Conservation (phyloP, 2,888 invertebrate species). For the Hemicrepidius hirtus region DNA sequence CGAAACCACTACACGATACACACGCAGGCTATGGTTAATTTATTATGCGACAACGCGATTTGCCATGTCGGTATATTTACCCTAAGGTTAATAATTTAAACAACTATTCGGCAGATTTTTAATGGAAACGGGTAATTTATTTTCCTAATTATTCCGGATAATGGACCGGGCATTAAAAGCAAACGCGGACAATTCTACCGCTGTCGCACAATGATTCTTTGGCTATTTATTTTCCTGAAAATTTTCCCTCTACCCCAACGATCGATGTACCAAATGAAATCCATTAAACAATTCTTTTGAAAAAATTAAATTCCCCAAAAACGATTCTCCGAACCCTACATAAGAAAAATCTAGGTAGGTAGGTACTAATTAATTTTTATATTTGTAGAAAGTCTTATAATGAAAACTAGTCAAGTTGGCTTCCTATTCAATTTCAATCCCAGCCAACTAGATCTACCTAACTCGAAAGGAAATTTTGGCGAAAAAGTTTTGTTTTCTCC, state of each 20-base stretch:
- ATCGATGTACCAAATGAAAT: background rate
- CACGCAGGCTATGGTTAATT: conserved; percentile 29
- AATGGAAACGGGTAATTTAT: conserved; percentile 23
- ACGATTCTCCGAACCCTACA: no score
- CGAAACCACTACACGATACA: conserved; percentile 29
- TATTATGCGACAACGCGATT: conserved; percentile 30
- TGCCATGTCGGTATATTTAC: conserved; percentile 27
- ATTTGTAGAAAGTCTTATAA: no score
- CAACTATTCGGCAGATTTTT: conserved; percentile 28
- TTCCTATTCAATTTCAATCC: no score
- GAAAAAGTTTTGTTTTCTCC: no score
- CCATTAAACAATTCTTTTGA: no score
- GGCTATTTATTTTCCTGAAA: conserved; percentile 11
- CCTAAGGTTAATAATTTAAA: conserved; percentile 32
- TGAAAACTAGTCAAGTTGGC: no score
- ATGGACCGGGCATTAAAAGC: conserved; percentile 16
- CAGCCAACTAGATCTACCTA: no score
- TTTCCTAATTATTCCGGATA: conserved; percentile 13
- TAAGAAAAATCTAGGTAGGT: no score
- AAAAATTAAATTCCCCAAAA: background rate
- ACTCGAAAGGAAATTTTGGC: no score
- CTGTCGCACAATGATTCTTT: conserved; percentile 13
- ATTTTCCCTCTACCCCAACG: background rate
- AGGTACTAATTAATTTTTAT: no score
- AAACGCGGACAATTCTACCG: conserved; percentile 16